These are phyloP conservation scores for Pelobates cultripes DNA, from an alignment of 2,797 vertebrate genomes.

Conservation along the genomic window DNA sequence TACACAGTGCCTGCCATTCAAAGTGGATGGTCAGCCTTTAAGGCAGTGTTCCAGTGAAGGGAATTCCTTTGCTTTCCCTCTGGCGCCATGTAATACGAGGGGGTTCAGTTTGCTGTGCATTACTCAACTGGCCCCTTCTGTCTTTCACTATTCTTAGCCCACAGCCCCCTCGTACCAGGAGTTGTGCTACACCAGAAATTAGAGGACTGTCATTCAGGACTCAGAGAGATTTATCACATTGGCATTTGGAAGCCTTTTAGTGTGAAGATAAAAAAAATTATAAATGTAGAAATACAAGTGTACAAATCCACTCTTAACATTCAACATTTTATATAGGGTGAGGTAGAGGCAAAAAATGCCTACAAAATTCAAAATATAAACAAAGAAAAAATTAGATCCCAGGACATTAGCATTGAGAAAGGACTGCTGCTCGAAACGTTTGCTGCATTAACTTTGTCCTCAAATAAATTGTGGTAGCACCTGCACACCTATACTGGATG, in stretches of 20 bases:
- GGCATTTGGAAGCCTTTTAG: not conserved
- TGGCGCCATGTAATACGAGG: constrained; percentile 10
- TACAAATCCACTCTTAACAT: too few species aligned
- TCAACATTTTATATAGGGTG: too few species aligned
- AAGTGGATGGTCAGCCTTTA: not conserved
- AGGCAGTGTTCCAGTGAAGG: not conserved
- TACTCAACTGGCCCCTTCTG: constrained; percentile 20
- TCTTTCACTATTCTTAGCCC: constrained; percentile 3
- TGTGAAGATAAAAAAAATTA: not conserved
- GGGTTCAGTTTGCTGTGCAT: not conserved
- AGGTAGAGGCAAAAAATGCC: too few species aligned
- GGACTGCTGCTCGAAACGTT: too few species aligned
- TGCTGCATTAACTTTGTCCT: too few species aligned
- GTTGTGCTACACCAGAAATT: constrained; percentile 17
- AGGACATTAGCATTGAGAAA: too few species aligned
- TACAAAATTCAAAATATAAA: too few species aligned
- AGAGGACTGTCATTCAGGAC: constrained; percentile 19
- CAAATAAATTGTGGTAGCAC: too few species aligned
- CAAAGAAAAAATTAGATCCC: too few species aligned
- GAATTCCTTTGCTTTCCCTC: constrained; percentile 13
- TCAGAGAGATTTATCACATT: constrained; percentile 4
- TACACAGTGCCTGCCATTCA: not conserved
- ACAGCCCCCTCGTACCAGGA: constrained; percentile 38
- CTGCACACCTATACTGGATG: too few species aligned
- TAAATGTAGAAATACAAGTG: not conserved